Evolutionary conservation across 1,140 invertebrate species (phyloP), one percentile per base, ranked within the genome.

Genomic region (Mactra quadrangularis): DNA sequence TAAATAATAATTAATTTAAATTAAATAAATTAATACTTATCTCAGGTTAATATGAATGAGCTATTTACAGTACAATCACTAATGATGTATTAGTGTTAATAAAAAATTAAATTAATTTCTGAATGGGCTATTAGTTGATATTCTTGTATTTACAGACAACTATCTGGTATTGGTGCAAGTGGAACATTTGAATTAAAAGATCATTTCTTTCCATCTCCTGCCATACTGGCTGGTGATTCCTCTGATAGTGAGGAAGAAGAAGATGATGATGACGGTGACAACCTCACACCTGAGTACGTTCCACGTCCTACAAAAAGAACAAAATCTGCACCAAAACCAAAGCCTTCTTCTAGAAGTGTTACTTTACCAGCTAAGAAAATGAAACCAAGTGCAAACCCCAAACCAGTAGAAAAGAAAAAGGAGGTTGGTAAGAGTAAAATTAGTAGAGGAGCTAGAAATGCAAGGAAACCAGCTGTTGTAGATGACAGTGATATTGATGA

Each of bases 121-220:
- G n/a, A n/a, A n/a, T n/a, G n/a, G n/a, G n/a, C n/a, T n/a, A n/a
- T n/a, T n/a, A n/a, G n/a, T n/a, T n/a, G n/a, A n/a, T n/a, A n/a
- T 78, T 33, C 83, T 82, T 66, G 17, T 50, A 1, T 27, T 68
- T 68, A 11, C 82, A 90, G 89, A 27, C 90, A 88, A 57, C 70
- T 91, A 9, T 85, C 83, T 70, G 90, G 90, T 66, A 89, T 91
- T 53, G 90, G 90, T 29, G 84, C 86, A 15, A 78, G 76, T 57
- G 90, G 90, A 1, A 82, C 86, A 45, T 91, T 88, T 82, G 86
- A 90, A 81, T 76, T 91, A 70, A 50, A 71, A 9, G 52, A 82
- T 1, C 62, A 76, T 13, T 91, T 89, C 68, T 79, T 68, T 17
- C 90, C 90, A n/a, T 86, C 87, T 15, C 89, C 90, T 15, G 64